A percentile compares a stretch with the other conserved stretches of the same genome.
These are phyloP conservation scores for Petrolisthes cinctipes DNA, from an alignment of 2,888 invertebrate species.

Conservation along the genomic window DNA sequence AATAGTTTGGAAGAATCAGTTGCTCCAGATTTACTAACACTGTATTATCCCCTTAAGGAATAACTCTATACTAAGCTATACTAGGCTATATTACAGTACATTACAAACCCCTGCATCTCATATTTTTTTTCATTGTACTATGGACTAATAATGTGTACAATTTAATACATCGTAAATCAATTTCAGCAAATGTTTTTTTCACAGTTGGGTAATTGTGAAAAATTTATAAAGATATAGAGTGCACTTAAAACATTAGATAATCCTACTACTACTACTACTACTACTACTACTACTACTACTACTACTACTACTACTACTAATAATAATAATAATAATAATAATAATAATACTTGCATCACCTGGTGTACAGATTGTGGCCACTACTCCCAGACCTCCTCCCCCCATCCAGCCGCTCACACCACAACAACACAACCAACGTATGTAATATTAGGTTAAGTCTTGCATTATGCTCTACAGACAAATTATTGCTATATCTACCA, in stretches of 20 bases:
- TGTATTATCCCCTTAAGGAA: no score
- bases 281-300: background rate
- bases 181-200: background rate
- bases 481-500: background rate
- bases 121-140: slow-evolving; percentile 6
- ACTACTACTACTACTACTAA: background rate
- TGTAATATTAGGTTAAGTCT: background rate
- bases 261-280: background rate
- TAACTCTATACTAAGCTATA: no score
- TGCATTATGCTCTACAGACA: background rate
- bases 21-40: no score
- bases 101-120: background rate
- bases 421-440: slow-evolving; percentile 9
- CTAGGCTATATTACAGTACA: no score
- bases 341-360: background rate
- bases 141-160: slow-evolving; percentile 4
- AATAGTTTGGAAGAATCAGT: no score
- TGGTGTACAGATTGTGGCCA: background rate
- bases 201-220: no score
- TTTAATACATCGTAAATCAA: background rate
- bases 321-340: background rate
- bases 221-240: background rate
- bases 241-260: background rate
- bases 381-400: background rate
- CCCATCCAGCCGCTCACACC: slow-evolving; percentile 24